Evolutionary conservation across 2,113 vertebrate species (phyloP), one percentile per base, ranked within the genome.

Genomic region (Rynchops niger): DNA sequence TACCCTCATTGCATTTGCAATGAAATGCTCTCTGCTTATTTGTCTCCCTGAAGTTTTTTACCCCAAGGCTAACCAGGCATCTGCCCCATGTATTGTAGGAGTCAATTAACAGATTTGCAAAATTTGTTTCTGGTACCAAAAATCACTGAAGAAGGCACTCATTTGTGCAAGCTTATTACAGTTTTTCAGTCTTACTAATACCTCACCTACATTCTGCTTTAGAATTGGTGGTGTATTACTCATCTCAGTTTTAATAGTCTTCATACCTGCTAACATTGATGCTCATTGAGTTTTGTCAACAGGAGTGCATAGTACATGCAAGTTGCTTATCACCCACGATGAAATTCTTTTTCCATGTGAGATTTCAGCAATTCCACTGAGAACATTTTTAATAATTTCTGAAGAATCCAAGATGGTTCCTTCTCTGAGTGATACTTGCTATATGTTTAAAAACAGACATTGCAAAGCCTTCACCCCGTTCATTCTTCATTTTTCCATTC

Each of bases 241-340:
- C 5, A 10, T 38, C 13, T 53, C 21, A 59, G 3, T 34, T 63
- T 29, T 25, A 32, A 59, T 1, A 29, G 9, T 58, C 13, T 81
- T 85, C 0, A 0, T 32, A n/a, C 2, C 10, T 73, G 12, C 27
- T 20, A 53, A 29, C 43, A 49, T 1, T 59, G 30, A 32, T 38
- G 17, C 12, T 45, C 45, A 45, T 45, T 53, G 42, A 85, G 15
- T 36, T 52, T 59, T 58, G 27, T 43, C 26, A 76, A 15, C 12
- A 38, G 19, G 26, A 65, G 22, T 43, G 15, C 9, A 50, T 23
- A 56, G 36, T 16, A 42, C 8, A 13, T 36, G 11, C 17, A 62
- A 77, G 21, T 18, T 58, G 30, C 42, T 71, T 36, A 71, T 23
- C 36, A 12, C 19, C 42, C 26, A 19, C 16, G 18, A 30, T 18